Conservation (phyloP, 2,888 invertebrate species). For the Allophyes oxyacanthae region DNA sequence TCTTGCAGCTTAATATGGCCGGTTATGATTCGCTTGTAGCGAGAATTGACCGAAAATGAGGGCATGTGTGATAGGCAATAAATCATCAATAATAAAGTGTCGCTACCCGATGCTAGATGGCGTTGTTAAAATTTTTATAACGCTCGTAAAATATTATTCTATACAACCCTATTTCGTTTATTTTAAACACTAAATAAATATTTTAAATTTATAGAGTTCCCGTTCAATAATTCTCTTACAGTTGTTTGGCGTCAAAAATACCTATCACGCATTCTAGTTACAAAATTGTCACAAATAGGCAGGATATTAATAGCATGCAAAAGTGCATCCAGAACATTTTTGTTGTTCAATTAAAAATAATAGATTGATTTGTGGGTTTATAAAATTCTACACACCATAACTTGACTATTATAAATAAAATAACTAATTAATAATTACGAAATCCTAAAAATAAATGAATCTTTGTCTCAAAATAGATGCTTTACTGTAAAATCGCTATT, state of each 20-base stretch:
- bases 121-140: constrained; percentile 54
- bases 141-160: neutral
- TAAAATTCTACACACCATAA: constrained; percentile 12
- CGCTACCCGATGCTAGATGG: constrained; percentile 83
- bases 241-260: constrained; percentile 32
- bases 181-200: neutral
- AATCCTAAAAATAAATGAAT: constrained; percentile 73
- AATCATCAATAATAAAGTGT: constrained; percentile 63
- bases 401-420: constrained; percentile 26
- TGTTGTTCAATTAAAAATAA: too few species aligned
- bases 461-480: constrained; percentile 85
- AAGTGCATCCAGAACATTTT: constrained; percentile 7
- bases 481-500: constrained; percentile 83
- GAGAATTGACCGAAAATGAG: constrained; percentile 77
- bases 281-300: constrained; percentile 10
- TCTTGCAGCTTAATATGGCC: constrained; percentile 38
- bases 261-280: constrained; percentile 14
- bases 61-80: constrained; percentile 68
- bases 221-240: constrained; percentile 17
- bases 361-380: too few species aligned
- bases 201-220: neutral
- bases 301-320: constrained; percentile 13
- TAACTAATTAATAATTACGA: constrained; percentile 54
- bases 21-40: constrained; percentile 63
- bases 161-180: neutral